Conservation (phyloP, 2,888 invertebrate species). For the Trilocha varians region DNA sequence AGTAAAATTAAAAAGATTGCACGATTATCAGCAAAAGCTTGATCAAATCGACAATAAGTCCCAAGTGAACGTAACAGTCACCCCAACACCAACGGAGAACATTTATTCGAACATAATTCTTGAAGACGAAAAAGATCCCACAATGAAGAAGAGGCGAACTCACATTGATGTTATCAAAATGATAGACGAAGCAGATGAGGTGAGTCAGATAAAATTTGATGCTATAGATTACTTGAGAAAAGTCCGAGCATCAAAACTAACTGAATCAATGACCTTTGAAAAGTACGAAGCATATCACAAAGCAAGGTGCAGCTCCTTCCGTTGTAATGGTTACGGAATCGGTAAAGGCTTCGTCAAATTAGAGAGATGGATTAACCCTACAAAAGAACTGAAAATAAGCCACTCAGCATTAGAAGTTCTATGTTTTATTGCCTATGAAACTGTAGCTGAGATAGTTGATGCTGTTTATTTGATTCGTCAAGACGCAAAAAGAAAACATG, state of each 20-base stretch:
- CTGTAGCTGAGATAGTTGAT: slow-evolving; percentile 91
- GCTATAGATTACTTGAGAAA: slow-evolving; percentile 72
- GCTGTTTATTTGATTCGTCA: slow-evolving; percentile 85
- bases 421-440: slow-evolving; percentile 90
- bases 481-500: slow-evolving; percentile 78
- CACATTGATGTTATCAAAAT: slow-evolving; percentile 68
- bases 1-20: slow-evolving; percentile 80
- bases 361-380: slow-evolving; percentile 76
- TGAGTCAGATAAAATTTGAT: slow-evolving; percentile 68
- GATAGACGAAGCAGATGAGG: slow-evolving; percentile 72
- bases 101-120: slow-evolving; percentile 40
- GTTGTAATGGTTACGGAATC: slow-evolving; percentile 51
- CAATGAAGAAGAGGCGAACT: slow-evolving; percentile 51
- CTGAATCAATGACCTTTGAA: slow-evolving; percentile 64
- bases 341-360: slow-evolving; percentile 72
- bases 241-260: slow-evolving; percentile 72
- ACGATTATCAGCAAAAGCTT: slow-evolving; percentile 80
- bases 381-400: slow-evolving; percentile 75
- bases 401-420: slow-evolving; percentile 82
- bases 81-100: slow-evolving; percentile 30
- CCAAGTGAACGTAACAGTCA: slow-evolving; percentile 22
- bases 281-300: slow-evolving; percentile 86
- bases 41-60: slow-evolving; percentile 56
- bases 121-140: slow-evolving; percentile 69
- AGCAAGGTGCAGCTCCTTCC: slow-evolving; percentile 84